Base-by-base conservation (phyloP, 2,797 vertebrate genomes). In the Meriones psammophilus region DNA sequence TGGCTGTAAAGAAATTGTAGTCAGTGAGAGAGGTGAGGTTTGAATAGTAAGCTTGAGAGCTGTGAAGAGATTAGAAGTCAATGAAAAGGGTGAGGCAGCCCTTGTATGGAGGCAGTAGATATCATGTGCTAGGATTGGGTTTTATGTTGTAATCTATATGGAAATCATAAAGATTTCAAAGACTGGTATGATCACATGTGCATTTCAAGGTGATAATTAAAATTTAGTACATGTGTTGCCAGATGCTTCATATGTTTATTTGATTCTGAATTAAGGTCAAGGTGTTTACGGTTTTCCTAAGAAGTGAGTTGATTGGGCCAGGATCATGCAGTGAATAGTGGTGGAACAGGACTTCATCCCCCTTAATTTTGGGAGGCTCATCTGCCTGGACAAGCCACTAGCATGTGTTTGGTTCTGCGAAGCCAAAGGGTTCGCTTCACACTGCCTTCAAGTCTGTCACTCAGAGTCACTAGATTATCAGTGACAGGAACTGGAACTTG, bases 201-300 rank as follows among this genome's bases (percentile, higher is more conserved):
- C 4, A 81, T 78, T 96, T 95, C 68, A 79, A 87, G 39, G 39
- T 94, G 77, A 74, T 88, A 81, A 60, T 46, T 89, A n/a, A 90
- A 91, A 56, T 85, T 96, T 92, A 94, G 66, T 17, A 71, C 33
- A 39, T 89, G 8, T 92, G 3, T 78, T 86, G 39, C 56, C 20
- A 91, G 74, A 17, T 91, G 42, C 54, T 94, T 95, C 91, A 33
- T 89, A 20, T 74, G n/a, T 91, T 89, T 7, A 60, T 93, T 84
- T 94, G 73, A 86, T 88, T 97, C 80, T 85, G 4, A 73, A 36
- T 94, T 76, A 95, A 92, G n/a, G 88, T 95, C 56, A 89, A 36
- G 54, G n/a, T 92, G n/a, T 92, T 95, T 96, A 50, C 90, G 85
- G 22, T 92, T 95, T 97, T 94, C 76, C 64, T 84, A 84, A 94